Base-by-base conservation (phyloP, 1,140 invertebrate species). In the Zaprionus ghesquierei region DNA sequence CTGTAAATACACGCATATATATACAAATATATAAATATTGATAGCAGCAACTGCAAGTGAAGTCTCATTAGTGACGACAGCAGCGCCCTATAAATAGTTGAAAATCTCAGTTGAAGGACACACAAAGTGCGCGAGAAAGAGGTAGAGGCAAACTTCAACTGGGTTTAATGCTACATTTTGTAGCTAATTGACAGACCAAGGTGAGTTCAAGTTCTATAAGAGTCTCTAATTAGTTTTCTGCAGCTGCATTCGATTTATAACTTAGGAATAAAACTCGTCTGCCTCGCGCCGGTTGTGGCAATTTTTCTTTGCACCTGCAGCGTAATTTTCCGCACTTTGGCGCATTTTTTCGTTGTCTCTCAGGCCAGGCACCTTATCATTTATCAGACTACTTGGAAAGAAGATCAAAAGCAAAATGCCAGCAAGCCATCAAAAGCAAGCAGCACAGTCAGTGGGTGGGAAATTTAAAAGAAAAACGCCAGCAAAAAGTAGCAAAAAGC, bases 241-340 rank as follows among this genome's bases (percentile, higher is more conserved):
- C 9, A 41, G 22, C 8, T 18, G 13, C 22, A 35, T 46, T 22
- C 41, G 9, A 46, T 46, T 22, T 46, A 46, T 46, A 46, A 46
- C 41, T 10, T 10, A 12, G 18, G 5, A 20, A 20, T 18, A 44
- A 10, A 44, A 8, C 20, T 46, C 20, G 9, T 20, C 18, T 18
- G n/a, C n/a, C 41, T 3, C 15, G 2, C 8, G 8, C 6, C 41
- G 1, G 9, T 6, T 8, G 1, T 44, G 35, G 23, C 33, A 29
- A 71, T 71, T 56, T 73, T 50, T 73, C 64, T 60, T 20, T 18
- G 8, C 81, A 86, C 82, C 82, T 86, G 78, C 31, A 70, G 81
- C 68, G 78, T 49, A 56, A 87, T 78, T 86, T 87, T 68, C 82
- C 63, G 68, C 82, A 86, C 81, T 87, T 87, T 81, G 59, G 69